A percentile compares a stretch with the other conserved stretches of the same genome.
phyloP scores from a whole-genome alignment of 1,140 invertebrate genomes.

The Ctenoplectra terminalis region DNA sequence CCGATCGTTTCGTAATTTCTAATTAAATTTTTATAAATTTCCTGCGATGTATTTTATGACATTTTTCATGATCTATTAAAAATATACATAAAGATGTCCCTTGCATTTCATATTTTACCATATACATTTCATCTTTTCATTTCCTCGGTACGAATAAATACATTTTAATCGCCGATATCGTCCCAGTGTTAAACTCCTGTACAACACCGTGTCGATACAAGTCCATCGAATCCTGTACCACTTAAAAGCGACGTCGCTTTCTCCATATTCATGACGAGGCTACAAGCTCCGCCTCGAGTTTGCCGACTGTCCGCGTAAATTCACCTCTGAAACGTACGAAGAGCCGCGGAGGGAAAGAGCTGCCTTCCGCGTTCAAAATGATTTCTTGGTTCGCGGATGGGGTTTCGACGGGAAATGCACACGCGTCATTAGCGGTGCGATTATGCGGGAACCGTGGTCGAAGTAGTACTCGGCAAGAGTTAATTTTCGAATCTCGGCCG shows the following conservation, averaged over 20 bases:
- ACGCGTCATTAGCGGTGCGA: neutral
- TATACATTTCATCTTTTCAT: no score
- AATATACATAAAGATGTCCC: no score
- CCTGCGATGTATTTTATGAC: no score
- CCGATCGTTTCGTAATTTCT: no score
- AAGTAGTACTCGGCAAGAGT: neutral
- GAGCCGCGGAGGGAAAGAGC: neutral
- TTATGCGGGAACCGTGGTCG: neutral
- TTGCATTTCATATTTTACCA: no score
- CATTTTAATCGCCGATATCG: neutral
- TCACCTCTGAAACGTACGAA: neutral
- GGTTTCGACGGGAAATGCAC: neutral
- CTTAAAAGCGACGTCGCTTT: constrained; percentile 26
- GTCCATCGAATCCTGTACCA: constrained; percentile 24
- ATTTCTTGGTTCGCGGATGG: neutral
- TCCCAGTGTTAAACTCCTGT: constrained; percentile 3
- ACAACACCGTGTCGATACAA: neutral
- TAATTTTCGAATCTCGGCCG: constrained; percentile 2
- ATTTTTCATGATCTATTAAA: no score
- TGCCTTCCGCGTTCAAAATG: neutral
- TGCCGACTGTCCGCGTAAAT: neutral
- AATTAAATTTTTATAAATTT: no score
- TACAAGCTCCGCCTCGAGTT: neutral
- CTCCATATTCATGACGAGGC: constrained; percentile 44
- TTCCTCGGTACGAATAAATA: no score